Percentiles rank a stretch among this genome's conserved stretches.
These are phyloP conservation scores for Drosophila ezoana DNA, from an alignment of 2,888 invertebrate genomes.

Conservation along the genomic window DNA sequence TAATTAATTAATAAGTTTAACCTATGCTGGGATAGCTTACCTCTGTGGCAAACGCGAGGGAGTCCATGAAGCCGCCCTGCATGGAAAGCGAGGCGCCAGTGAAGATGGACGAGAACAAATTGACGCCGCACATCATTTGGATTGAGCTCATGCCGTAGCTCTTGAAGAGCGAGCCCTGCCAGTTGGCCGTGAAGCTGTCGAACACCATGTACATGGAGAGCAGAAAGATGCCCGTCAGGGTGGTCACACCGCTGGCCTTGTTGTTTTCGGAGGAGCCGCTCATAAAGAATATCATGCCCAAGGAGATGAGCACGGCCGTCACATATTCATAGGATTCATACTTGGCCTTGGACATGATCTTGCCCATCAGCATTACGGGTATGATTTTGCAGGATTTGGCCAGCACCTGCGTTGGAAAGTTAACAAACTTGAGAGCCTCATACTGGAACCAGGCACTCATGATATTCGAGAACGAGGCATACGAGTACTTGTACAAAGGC, in stretches of 20 bases:
- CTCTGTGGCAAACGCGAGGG: slow-evolving; percentile 90
- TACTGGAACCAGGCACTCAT: slow-evolving; percentile 99
- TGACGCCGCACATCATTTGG: slow-evolving; percentile 98
- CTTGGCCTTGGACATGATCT: slow-evolving; percentile 93
- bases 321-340: slow-evolving; percentile 97
- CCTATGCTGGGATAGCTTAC: slow-evolving; percentile 80
- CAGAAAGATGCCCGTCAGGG: slow-evolving; percentile 93
- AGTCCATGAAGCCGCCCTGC: slow-evolving; percentile 92
- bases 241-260: slow-evolving; percentile 89
- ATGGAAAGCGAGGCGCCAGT: slow-evolving; percentile 94
- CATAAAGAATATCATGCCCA: slow-evolving; percentile 97
- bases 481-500: slow-evolving; percentile 97
- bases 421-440: slow-evolving; percentile 98
- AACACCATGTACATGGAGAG: slow-evolving; percentile 95
- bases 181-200: slow-evolving; percentile 99
- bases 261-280: slow-evolving; percentile 90
- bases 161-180: slow-evolving; percentile 96
- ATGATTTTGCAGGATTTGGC: slow-evolving; percentile 99
- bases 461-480: slow-evolving; percentile 98
- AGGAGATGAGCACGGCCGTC: slow-evolving; percentile 94
- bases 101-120: slow-evolving; percentile 95
- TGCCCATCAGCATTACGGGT: slow-evolving; percentile 99
- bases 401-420: slow-evolving; percentile 98
- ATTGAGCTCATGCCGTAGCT: slow-evolving; percentile 91
- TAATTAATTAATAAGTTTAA: too few relatives aligned